Evolutionary conservation across 2,888 invertebrate genomes (phyloP).

Genomic region (Cancer borealis): DNA sequence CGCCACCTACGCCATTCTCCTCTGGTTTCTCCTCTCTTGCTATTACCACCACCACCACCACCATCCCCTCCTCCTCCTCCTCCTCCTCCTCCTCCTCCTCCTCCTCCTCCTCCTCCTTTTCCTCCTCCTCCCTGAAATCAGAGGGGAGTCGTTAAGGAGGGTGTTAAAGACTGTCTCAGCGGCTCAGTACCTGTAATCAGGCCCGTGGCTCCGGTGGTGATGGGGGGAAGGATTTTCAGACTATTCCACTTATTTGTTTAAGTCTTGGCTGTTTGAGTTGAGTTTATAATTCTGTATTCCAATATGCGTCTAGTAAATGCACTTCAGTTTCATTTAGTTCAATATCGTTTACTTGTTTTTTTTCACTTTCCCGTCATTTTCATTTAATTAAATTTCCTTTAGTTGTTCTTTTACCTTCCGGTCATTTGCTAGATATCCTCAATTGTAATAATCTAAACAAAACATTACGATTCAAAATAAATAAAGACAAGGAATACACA

Average conservation of each 20-base stretch:
- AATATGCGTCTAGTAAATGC: neutral
- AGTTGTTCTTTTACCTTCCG: no score
- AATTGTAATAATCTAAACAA: no score
- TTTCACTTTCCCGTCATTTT: no score
- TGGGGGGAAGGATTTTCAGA: neutral
- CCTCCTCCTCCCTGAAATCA: conserved; percentile 22
- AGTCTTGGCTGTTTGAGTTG: neutral
- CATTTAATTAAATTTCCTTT: no score
- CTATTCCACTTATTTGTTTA: neutral
- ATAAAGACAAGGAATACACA: no score
- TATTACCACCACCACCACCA: neutral
- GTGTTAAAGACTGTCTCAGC: neutral
- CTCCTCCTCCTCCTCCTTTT: neutral
- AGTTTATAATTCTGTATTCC: neutral
- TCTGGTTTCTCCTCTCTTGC: neutral
- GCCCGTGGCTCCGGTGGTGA: conserved; percentile 4
- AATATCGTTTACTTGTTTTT: no score
- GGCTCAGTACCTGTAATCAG: neutral
- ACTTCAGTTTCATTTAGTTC: neutral
- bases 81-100: neutral
- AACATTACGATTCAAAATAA: no score
- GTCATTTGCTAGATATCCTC: no score
- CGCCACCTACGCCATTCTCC: neutral
- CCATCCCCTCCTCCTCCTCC: neutral
- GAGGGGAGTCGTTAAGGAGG: neutral